These are phyloP conservation scores for Pseudochirops corinnae DNA, from an alignment of 2,797 vertebrate species.

Conservation along the genomic window DNA sequence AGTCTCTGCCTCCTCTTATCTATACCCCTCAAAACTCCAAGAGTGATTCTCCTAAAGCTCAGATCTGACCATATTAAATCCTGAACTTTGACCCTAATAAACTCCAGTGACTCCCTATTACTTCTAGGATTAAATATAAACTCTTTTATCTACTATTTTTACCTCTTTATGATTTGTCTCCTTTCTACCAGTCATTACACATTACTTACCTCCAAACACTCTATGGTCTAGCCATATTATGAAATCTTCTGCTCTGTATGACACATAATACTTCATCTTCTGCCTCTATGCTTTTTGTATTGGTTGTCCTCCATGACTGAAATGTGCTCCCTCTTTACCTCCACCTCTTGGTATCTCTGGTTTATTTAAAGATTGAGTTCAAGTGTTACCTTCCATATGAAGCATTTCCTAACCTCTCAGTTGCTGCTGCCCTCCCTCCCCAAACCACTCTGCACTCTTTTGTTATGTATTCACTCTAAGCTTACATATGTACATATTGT, in stretches of 20 bases:
- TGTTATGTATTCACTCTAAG: neutral
- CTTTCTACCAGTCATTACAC: neutral
- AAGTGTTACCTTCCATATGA: neutral
- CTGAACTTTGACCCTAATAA: neutral
- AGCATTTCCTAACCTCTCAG: neutral
- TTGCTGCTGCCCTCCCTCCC: neutral
- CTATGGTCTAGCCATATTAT: neutral
- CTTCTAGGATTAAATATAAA: neutral
- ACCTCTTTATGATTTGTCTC: neutral
- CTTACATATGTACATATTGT: neutral
- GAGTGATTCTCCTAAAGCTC: neutral
- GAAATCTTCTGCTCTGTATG: neutral
- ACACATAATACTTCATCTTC: neutral
- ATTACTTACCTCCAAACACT: neutral
- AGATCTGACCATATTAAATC: neutral
- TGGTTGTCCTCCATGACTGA: neutral
- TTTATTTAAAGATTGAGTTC: neutral
- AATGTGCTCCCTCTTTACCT: neutral
- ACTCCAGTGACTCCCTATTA: neutral
- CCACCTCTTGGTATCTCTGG: neutral
- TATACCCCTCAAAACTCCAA: neutral
- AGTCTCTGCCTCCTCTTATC: neutral
- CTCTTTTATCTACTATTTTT: neutral
- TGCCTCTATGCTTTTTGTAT: neutral
- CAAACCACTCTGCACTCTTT: neutral